Base-by-base conservation (phyloP, 2,888 invertebrate species). In the Caenorhabditis sp. region DNA sequence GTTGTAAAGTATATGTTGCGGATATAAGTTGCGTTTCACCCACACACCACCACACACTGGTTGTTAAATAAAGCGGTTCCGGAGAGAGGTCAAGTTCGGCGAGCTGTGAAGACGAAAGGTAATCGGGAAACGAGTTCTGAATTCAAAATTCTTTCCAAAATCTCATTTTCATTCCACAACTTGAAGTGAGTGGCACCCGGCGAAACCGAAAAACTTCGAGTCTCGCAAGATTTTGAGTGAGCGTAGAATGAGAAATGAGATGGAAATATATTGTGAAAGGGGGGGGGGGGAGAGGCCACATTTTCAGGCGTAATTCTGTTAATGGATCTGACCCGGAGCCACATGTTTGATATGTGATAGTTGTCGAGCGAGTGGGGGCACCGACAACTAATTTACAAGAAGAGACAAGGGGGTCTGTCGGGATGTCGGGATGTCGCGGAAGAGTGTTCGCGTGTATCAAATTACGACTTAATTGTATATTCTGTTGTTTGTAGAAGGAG, bases 1-100 rank as follows among this genome's bases (percentile, higher is more conserved):
- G 75, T 62, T 62, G 75, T 75, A 75, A 75, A 75, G 75, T 75
- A 75, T 75, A 58, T 75, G 75, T 68, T 75, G 68, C 62, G 75
- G 59, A 58, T 63, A 72, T 72, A 72, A 72, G 63, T 73, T 73
- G 65, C 73, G 58, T 65, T 73, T 65, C 73, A 48, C 48, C n/a
- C 43, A 48, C 48, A 53, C 52, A 56, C 56, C 52, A 56, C 56
- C 35, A 41, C 70, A 52, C 58, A 58, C 68, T 39, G 41, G 46
- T 68, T 48, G 53, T 65, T 46, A 66, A 66, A 56, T 66, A 56
- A 65, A 65, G 63, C 55, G 63, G 53, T 65, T n/a, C n/a, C n/a
- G n/a, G n/a, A n/a, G 15, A 24, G 24, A 20, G 22, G 53, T 53
- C 59, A 59, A 59, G 59, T 59, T 58, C 35, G 52, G 59, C 37